phyloP scores from a whole-genome alignment of 2,888 invertebrate genomes.

The Cancer borealis region DNA sequence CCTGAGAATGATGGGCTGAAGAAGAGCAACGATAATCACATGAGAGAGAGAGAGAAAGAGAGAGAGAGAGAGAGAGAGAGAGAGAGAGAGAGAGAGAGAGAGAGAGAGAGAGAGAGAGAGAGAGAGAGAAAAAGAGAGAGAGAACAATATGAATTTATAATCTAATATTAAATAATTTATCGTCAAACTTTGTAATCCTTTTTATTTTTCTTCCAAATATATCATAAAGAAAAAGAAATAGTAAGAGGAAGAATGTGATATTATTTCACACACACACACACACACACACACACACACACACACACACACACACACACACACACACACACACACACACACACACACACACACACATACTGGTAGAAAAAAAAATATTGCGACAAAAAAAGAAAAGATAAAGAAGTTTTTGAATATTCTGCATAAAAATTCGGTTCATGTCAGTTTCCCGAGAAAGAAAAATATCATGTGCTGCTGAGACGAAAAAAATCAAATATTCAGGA shows the following conservation, averaged over 20 bases:
- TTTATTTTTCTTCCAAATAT: too few species aligned
- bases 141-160: background rate
- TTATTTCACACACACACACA: background rate
- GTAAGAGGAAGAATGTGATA: background rate
- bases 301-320: conserved; percentile 8
- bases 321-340: conserved; percentile 14
- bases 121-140: conserved; percentile 20
- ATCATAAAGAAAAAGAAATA: too few species aligned
- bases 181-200: too few species aligned
- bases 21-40: background rate
- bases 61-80: too few species aligned
- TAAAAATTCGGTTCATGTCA: background rate
- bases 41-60: too few species aligned
- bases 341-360: conserved; percentile 11
- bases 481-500: background rate
- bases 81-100: too few species aligned
- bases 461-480: background rate
- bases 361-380: background rate
- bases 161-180: too few species aligned
- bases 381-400: background rate
- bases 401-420: background rate
- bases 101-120: background rate
- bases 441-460: background rate
- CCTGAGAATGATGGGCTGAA: background rate
- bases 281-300: conserved; percentile 20